Evolutionary conservation across 1,140 invertebrate genomes (phyloP).

Genomic region (Atta texana): DNA sequence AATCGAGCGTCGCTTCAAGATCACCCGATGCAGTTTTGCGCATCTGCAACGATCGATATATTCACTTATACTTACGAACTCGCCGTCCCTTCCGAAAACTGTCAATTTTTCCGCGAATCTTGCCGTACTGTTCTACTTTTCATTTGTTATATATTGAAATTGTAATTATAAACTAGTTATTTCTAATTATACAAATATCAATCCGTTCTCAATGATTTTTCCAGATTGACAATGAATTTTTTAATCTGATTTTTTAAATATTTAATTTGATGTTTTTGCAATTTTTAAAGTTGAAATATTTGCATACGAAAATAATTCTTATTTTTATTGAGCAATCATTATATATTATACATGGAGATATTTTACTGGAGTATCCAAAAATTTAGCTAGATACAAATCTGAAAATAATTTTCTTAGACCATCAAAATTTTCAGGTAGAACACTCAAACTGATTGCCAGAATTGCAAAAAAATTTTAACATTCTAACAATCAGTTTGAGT

Average conservation of each 20-base stretch:
- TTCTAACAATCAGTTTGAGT: too few species aligned
- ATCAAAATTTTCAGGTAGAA: too few species aligned
- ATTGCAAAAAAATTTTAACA: too few species aligned
- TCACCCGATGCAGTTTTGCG: neutral
- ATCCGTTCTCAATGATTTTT: neutral
- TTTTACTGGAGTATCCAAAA: too few species aligned
- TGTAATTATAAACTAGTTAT: neutral
- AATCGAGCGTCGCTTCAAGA: slow-evolving; percentile 3
- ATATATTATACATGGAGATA: neutral
- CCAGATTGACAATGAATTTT: neutral
- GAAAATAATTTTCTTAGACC: too few species aligned
- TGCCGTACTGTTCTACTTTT: neutral
- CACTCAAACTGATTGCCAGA: too few species aligned
- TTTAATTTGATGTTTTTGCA: neutral
- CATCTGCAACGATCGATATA: neutral
- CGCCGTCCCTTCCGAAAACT: neutral
- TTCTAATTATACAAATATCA: neutral
- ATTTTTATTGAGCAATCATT: neutral
- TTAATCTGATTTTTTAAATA: neutral
- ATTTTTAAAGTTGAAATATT: neutral
- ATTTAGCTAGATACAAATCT: too few species aligned
- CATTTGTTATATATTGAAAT: neutral
- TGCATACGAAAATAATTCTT: neutral
- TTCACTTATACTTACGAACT: neutral
- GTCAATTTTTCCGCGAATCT: neutral